Conservation (phyloP, 2,113 vertebrate genomes). For the Misgurnus mizolepis region DNA sequence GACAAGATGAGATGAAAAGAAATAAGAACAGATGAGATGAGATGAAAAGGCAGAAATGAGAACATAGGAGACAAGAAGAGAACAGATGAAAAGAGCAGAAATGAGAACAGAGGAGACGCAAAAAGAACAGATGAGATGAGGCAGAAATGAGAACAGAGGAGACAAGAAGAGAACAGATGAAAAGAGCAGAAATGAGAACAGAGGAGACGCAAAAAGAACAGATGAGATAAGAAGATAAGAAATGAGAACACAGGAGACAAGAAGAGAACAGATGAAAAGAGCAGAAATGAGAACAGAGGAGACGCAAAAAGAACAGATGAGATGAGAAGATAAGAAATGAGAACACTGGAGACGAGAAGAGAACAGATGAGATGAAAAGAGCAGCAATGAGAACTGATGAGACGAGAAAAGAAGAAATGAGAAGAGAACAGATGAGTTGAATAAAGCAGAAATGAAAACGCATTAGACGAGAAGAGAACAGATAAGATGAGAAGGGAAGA, state of each 20-base stretch:
- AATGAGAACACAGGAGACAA: not conserved
- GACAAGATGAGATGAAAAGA: not conserved
- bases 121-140: not conserved
- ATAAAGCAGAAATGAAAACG: too few relatives aligned
- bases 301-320: not conserved
- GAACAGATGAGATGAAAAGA: too few relatives aligned
- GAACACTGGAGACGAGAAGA: conserved; percentile 1
- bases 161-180: not conserved
- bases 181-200: not conserved
- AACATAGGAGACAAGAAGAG: too few relatives aligned
- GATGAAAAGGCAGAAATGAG: not conserved
- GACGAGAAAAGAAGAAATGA: too few relatives aligned
- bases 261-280: not conserved
- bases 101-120: too few relatives aligned
- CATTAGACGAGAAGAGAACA: conserved; percentile 19
- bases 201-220: too few relatives aligned
- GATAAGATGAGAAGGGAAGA: conserved; percentile 1
- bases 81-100: conserved; percentile 13
- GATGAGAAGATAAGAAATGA: not conserved
- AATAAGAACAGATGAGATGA: not conserved
- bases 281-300: not conserved
- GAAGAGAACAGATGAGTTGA: not conserved
- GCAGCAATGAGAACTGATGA: too few relatives aligned
- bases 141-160: not conserved
- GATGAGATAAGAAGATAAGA: not conserved